Percentiles rank a stretch among this genome's conserved stretches.
These are phyloP conservation scores for Chiridota heheva DNA, from an alignment of 35 echinoderm and acorn worm species.

Conservation along the genomic window DNA sequence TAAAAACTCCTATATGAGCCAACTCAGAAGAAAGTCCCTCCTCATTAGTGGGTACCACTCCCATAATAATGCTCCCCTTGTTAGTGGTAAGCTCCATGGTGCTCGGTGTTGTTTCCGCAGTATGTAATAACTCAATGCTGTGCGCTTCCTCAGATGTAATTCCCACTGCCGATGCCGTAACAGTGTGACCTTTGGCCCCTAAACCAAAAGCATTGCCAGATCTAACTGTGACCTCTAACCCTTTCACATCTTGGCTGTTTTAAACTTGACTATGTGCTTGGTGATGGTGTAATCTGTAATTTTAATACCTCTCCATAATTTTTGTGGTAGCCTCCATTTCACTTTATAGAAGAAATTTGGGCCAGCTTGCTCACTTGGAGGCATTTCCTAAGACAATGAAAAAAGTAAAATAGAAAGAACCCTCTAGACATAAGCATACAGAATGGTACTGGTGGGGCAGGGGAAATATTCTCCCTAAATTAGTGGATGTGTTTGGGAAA, in stretches of 20 bases:
- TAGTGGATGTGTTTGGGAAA: not conserved
- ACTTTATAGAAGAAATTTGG: conserved; percentile 38
- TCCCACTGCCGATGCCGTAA: not conserved
- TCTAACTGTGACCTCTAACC: conserved; percentile 17
- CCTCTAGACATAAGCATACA: too few relatives aligned
- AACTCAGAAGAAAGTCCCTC: not conserved
- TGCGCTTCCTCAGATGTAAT: conserved; percentile 18
- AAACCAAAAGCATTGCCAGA: conserved; percentile 16
- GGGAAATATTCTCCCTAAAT: not conserved
- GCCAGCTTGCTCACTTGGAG: conserved; percentile 16
- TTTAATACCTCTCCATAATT: conserved; percentile 14
- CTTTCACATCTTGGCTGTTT: not conserved
- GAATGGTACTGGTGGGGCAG: not conserved
- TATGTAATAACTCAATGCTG: too few relatives aligned
- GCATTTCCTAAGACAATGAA: too few relatives aligned
- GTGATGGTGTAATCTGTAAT: conserved; percentile 13
- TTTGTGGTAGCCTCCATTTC: conserved; percentile 9
- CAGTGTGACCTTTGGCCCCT: conserved; percentile 2
- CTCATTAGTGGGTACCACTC: not conserved
- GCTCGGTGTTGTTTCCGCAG: not conserved
- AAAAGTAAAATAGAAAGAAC: too few relatives aligned
- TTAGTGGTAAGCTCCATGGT: not conserved
- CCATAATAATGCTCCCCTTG: not conserved
- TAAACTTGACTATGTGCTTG: conserved; percentile 18
- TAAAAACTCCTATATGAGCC: conserved; percentile 3